phyloP scores from a whole-genome alignment of 2,888 invertebrate species.

The Torymus texanus region DNA sequence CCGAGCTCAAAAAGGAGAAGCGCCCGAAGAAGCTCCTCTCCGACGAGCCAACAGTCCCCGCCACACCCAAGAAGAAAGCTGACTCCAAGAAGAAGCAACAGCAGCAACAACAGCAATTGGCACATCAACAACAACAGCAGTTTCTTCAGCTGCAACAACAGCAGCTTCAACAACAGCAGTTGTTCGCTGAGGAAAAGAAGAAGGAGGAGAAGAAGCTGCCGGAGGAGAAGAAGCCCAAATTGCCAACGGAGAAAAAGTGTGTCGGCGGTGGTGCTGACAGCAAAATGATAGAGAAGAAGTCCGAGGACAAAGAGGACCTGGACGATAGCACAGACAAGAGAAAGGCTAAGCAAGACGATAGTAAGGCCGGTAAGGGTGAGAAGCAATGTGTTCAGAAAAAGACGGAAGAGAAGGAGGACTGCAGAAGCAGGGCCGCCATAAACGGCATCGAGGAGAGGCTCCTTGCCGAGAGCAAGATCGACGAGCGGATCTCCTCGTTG shows the following conservation, averaged over 20 bases:
- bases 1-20: conserved; percentile 66
- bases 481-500: conserved; percentile 28
- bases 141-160: conserved; percentile 34
- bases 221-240: conserved; percentile 64
- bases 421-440: neutral
- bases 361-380: conserved; percentile 63
- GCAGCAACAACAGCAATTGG: neutral
- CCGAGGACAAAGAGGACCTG: conserved; percentile 59
- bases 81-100: conserved; percentile 39
- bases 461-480: conserved; percentile 26
- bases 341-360: conserved; percentile 65
- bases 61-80: conserved; percentile 50
- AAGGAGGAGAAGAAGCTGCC: conserved; percentile 60
- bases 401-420: conserved; percentile 54
- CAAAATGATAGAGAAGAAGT: conserved; percentile 58
- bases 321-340: conserved; percentile 62
- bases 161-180: conserved; percentile 40
- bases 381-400: conserved; percentile 66
- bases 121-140: neutral
- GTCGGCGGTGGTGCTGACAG: conserved; percentile 27
- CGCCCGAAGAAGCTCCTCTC: conserved; percentile 64
- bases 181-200: conserved; percentile 61
- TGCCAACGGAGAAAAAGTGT: conserved; percentile 48
- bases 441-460: conserved; percentile 35
- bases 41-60: conserved; percentile 61